phyloP scores from a whole-genome alignment of 2,113 vertebrate species.

The Tinamus guttatus region DNA sequence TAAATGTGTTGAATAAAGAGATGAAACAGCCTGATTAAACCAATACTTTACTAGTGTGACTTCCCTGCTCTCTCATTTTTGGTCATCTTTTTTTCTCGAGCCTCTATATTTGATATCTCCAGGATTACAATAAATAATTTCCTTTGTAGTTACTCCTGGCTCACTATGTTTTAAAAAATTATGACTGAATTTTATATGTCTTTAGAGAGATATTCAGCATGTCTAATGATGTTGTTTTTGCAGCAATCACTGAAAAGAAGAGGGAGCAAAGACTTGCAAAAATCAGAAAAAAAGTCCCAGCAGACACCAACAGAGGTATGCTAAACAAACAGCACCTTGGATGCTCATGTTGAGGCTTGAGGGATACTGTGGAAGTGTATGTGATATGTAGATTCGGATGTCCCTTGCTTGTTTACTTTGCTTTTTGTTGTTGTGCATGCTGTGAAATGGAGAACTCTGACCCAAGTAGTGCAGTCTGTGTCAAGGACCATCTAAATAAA shows the following conservation, averaged over 20 bases:
- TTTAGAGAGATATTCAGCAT: not conserved
- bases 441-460: not conserved
- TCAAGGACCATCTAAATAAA: not conserved
- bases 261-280: conserved; percentile 93
- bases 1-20: not conserved
- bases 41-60: not conserved
- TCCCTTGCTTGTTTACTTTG: not conserved
- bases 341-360: not conserved
- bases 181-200: not conserved
- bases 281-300: conserved; percentile 89
- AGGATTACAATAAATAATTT: not conserved
- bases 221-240: conserved; percentile 50
- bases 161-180: not conserved
- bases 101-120: not conserved
- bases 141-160: not conserved
- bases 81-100: not conserved
- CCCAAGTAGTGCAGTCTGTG: not conserved
- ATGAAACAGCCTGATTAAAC: not conserved
- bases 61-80: not conserved
- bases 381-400: not conserved
- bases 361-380: not conserved
- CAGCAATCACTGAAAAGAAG: conserved; percentile 94
- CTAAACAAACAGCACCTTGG: not conserved
- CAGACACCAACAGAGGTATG: conserved; percentile 92
- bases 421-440: not conserved